phyloP scores from a whole-genome alignment of 2,797 vertebrate species.

The Gymnoscopelus braueri region DNA sequence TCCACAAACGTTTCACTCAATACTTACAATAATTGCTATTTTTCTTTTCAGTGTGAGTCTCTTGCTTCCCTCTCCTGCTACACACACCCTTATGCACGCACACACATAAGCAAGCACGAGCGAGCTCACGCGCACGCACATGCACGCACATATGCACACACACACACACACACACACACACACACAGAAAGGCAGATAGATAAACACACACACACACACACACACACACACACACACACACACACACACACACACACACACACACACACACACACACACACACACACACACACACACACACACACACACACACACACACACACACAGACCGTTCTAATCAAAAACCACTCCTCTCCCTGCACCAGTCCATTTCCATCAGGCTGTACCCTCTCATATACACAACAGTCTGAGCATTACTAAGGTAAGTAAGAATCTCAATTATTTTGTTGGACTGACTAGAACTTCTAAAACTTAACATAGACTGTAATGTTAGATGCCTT shows the following conservation, averaged over 20 bases:
- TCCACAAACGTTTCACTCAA: constrained; percentile 75
- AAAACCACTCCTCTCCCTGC: constrained; percentile 32
- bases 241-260: constrained; percentile 4
- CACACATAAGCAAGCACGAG: background rate
- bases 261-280: constrained; percentile 11
- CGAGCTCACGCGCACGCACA: background rate
- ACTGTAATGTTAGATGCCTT: no score
- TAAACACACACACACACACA: constrained; percentile 15
- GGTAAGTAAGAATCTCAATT: constrained; percentile 47
- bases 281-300: constrained; percentile 24
- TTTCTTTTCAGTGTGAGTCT: constrained; percentile 58
- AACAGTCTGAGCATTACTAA: constrained; percentile 22
- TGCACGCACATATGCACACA: constrained; percentile 3
- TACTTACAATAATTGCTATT: constrained; percentile 75
- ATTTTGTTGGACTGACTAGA: background rate
- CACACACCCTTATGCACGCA: background rate
- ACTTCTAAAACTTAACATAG: no score
- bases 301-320: constrained; percentile 7
- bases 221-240: constrained; percentile 14
- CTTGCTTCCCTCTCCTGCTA: constrained; percentile 48
- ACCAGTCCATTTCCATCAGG: constrained; percentile 5
- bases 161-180: constrained; percentile 26
- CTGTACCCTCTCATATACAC: constrained; percentile 27
- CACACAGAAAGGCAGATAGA: no score
- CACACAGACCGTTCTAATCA: constrained; percentile 20